Evolutionary conservation across 2,797 vertebrate genomes (phyloP).

Genomic region (Oreochromis grahami): DNA sequence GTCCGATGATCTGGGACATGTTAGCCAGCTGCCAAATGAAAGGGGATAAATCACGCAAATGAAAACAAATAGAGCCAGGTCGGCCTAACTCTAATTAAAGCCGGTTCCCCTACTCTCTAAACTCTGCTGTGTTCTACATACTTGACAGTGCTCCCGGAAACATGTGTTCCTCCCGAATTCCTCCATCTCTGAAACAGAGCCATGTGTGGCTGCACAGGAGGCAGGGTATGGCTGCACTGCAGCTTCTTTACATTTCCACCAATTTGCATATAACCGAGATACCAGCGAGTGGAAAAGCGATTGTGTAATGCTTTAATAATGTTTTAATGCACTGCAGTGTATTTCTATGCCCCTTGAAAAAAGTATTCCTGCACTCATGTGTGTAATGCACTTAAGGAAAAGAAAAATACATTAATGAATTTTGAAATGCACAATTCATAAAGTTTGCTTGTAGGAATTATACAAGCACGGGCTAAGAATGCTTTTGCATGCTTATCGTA

Average conservation of each 20-base stretch:
- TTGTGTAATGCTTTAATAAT: neutral
- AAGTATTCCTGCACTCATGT: slow-evolving; percentile 8
- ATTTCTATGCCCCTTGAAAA: neutral
- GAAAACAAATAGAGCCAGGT: slow-evolving; percentile 77
- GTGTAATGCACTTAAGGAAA: too few species aligned
- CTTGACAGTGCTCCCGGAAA: slow-evolving; percentile 64
- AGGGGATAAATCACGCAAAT: slow-evolving; percentile 80
- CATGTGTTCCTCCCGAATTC: slow-evolving; percentile 65
- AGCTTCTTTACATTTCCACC: neutral
- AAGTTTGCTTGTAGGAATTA: neutral
- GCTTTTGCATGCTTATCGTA: neutral
- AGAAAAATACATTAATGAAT: too few species aligned
- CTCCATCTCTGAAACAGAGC: slow-evolving; percentile 53
- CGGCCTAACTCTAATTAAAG: slow-evolving; percentile 73
- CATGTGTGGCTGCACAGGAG: slow-evolving; percentile 48
- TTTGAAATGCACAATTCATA: too few species aligned
- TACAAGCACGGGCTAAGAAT: slow-evolving; percentile 10
- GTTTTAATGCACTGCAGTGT: neutral
- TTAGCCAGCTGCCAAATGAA: slow-evolving; percentile 80
- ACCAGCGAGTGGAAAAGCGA: neutral
- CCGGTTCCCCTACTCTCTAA: slow-evolving; percentile 53
- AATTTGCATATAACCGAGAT: neutral
- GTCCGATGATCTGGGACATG: slow-evolving; percentile 67
- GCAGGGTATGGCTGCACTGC: neutral
- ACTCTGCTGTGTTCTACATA: slow-evolving; percentile 44